Percentiles rank a stretch among this genome's conserved stretches.
Evolutionary conservation across 1,140 invertebrate species (phyloP).

Genomic region (Procambarus clarkii): DNA sequence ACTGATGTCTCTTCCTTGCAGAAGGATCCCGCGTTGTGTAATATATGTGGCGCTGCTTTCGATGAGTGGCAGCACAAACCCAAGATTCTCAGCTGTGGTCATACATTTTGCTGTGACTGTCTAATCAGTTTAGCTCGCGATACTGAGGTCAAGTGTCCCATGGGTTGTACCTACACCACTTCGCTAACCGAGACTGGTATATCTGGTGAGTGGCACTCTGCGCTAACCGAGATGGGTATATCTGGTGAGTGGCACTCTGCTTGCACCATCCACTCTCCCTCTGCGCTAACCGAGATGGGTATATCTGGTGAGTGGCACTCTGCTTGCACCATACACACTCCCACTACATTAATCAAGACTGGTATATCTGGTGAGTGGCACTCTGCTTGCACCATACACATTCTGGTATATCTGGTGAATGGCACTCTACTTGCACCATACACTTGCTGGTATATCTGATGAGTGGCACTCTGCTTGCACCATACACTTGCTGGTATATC

Average conservation of each 20-base stretch:
- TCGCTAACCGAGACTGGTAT: constrained; percentile 58
- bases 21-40: constrained; percentile 18
- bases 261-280: background rate
- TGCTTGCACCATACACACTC: no score
- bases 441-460: no score
- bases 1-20: background rate
- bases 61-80: constrained; percentile 66
- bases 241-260: no score
- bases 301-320: no score
- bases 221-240: no score
- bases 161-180: constrained; percentile 59
- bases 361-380: constrained; percentile 61
- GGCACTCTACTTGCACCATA: no score
- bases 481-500: constrained; percentile 41
- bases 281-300: constrained; percentile 46
- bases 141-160: constrained; percentile 59
- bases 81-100: constrained; percentile 67
- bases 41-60: constrained; percentile 11
- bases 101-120: constrained; percentile 66
- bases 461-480: no score
- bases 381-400: no score
- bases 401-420: no score
- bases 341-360: constrained; percentile 53
- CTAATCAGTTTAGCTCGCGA: constrained; percentile 49
- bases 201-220: constrained; percentile 47